Conservation (phyloP, 2,888 invertebrate species). For the Xestia c-nigrum region DNA sequence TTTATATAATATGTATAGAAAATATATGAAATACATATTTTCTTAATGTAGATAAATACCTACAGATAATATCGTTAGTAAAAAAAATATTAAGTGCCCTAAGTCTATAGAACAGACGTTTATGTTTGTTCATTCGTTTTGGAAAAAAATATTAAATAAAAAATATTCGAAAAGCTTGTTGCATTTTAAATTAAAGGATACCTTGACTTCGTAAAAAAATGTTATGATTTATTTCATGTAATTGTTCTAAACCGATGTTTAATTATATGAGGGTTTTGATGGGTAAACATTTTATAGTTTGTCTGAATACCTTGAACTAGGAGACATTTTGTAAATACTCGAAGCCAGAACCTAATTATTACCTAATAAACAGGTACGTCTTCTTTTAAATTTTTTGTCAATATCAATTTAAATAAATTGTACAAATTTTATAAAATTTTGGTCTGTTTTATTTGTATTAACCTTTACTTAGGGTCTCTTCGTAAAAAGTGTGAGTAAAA, state of each 20-base stretch:
- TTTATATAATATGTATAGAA: slow-evolving; percentile 36
- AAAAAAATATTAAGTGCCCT: slow-evolving; percentile 38
- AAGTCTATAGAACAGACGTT: slow-evolving; percentile 32
- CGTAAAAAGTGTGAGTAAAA: background rate
- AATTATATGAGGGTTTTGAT: slow-evolving; percentile 19
- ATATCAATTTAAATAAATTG: slow-evolving; percentile 78
- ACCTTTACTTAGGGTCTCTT: background rate
- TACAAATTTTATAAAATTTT: slow-evolving; percentile 78
- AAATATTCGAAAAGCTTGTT: slow-evolving; percentile 36
- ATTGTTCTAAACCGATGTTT: slow-evolving; percentile 13
- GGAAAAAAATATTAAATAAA: slow-evolving; percentile 15
- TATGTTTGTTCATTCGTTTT: slow-evolving; percentile 46
- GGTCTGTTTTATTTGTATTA: slow-evolving; percentile 68
- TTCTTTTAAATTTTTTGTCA: slow-evolving; percentile 75
- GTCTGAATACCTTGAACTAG: slow-evolving; percentile 56
- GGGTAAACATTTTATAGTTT: slow-evolving; percentile 28
- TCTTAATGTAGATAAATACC: slow-evolving; percentile 44
- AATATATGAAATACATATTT: slow-evolving; percentile 55
- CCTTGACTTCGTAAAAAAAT: slow-evolving; percentile 34
- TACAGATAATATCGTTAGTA: slow-evolving; percentile 23
- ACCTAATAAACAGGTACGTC: slow-evolving; percentile 65
- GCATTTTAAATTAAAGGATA: slow-evolving; percentile 41
- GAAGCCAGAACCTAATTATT: slow-evolving; percentile 76
- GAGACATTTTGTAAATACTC: slow-evolving; percentile 79
- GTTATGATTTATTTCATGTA: slow-evolving; percentile 7